Evolutionary conservation across 2,888 invertebrate species (phyloP), one percentile per base, ranked within the genome.

Genomic region (Oxytorus armatus): DNA sequence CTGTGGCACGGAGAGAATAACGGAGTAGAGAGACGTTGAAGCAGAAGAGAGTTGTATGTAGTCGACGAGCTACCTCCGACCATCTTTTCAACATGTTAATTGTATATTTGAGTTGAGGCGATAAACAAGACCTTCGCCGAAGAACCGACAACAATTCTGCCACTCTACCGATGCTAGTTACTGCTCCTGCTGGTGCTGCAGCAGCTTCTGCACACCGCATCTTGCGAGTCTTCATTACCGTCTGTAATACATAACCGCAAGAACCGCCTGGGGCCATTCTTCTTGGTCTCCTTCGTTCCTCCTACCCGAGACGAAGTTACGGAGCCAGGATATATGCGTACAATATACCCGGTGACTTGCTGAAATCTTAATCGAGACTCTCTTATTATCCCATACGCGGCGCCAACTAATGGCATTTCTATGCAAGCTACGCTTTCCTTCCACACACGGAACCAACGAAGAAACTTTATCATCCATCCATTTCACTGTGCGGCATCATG

Each of bases 221-320:
- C 77, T 80, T 83, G 84, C n/a, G n/a, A n/a, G 88, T 87, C 88
- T 88, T 89, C 87, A 87, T 88, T 89, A 88, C 83, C 82, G 77
- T 72, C 55, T 70, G 85, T 84, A 85, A 87, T 88, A 85, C 87
- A 86, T 83, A 88, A 86, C 85, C 83, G 69, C 74, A 75, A 79
- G 55, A 73, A 66, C 53, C 65, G 84, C 82, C 77, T 53, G 49
- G 80, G n/a, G n/a, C 83, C 82, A 76, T 61, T 42, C 81, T 39
- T 51, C 51, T 11, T 55, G 29, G 33, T 14, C 23, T 18, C 14
- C 3, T 21, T 29, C 33, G 23, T 57, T n/a, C 5, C 36, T n/a
- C 11, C 11, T 16, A 63, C 49, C 49, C 36, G 53, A 42, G 55
- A 77, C 66, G 47, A 77, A 80, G 80, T 73, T 72, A 73, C 55